Base-by-base conservation (phyloP, 2,888 invertebrate genomes). In the Lasioglossum pauxillum region DNA sequence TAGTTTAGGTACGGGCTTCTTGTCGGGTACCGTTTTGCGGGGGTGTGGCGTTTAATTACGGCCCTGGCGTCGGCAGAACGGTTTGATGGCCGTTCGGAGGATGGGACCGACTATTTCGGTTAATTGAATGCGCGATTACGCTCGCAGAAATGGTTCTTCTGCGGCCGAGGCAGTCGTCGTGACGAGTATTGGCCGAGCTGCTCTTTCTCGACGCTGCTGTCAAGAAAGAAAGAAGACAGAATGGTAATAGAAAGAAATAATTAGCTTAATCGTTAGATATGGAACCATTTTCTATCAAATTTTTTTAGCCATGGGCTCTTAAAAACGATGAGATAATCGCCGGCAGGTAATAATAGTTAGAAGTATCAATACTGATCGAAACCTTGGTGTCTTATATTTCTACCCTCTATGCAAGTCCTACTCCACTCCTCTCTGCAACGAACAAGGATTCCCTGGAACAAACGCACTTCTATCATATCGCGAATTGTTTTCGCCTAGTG, bases 11-110 rank as follows among this genome's bases (percentile, higher is more conserved):
- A 38, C 53, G 27, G 64, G 53, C 46, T 60, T 64, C 74, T 60
- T 73, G 74, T 41, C 10, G 27, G 69, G 78, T 71, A 53, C 38
- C 49, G 71, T 71, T 78, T 53, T 16, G 74, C 49, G 74, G 53
- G 74, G 74, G 74, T 74, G 79, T 64, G 41, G 44, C 46, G 72
- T 72, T 81, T 81, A 78, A 81, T 78, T 71, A 71, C 35, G 19
- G 35, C 0, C 7, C 71, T 27, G 38, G n/a, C 31, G 16, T 67
- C 7, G n/a, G 44, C 44, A 4, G 71, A n/a, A 57, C 5, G 27
- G 53, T 57, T 72, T 77, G 53, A 81, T 53, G 49, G 69, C 41
- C 27, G 23, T 67, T 69, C 16, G 4, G 1, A 14, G 49, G 41
- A 76, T 23, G 72, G 75, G 38, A 67, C 49, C 35, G 74, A 35